Percentiles rank a stretch among this genome's conserved stretches.
These are phyloP conservation scores for Pangasius djambal DNA, from an alignment of 2,797 vertebrate species.

Conservation along the genomic window DNA sequence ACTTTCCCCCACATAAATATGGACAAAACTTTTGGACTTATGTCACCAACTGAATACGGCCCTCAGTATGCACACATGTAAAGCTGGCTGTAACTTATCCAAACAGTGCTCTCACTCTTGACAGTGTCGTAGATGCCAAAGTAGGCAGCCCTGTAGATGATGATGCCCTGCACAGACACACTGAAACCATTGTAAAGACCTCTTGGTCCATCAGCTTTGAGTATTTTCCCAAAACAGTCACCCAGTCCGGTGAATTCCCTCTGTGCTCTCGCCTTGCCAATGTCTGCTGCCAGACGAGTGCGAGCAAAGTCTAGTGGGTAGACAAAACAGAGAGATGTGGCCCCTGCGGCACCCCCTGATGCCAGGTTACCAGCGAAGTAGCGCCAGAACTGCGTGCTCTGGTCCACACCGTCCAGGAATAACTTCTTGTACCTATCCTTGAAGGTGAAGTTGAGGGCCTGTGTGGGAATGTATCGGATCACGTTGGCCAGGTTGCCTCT, in stretches of 20 bases:
- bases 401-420: conserved; percentile 75
- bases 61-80: neutral
- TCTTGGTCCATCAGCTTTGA: conserved; percentile 60
- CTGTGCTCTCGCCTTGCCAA: conserved; percentile 69
- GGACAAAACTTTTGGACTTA: neutral
- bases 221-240: conserved; percentile 35
- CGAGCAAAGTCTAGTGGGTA: conserved; percentile 77
- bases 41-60: neutral
- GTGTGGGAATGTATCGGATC: conserved; percentile 78
- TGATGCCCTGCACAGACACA: conserved; percentile 82
- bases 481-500: conserved; percentile 79
- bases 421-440: conserved; percentile 80
- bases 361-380: conserved; percentile 78
- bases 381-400: conserved; percentile 76
- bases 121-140: conserved; percentile 83
- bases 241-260: conserved; percentile 35
- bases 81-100: neutral
- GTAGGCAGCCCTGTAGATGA: conserved; percentile 83
- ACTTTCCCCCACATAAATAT: neutral
- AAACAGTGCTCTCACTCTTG: conserved; percentile 57
- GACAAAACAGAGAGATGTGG: conserved; percentile 76
- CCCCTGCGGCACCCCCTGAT: conserved; percentile 74
- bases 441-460: conserved; percentile 79
- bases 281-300: conserved; percentile 75
- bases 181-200: conserved; percentile 77